phyloP scores from a whole-genome alignment of 1,140 invertebrate genomes.

The Aphaenogaster floridana region DNA sequence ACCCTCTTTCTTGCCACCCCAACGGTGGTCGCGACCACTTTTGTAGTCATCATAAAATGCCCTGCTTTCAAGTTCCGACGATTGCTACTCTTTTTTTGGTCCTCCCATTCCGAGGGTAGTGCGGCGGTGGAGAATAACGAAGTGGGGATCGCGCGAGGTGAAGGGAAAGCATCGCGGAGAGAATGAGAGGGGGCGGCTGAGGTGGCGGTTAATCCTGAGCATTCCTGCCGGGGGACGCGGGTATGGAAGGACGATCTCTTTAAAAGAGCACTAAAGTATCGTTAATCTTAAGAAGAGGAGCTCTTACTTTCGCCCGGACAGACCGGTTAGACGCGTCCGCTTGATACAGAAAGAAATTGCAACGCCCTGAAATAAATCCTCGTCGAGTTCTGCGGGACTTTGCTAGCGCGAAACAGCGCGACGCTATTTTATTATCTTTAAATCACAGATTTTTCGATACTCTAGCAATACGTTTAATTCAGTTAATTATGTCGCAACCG shows the following conservation, averaged over 20 bases:
- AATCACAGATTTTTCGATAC: neutral
- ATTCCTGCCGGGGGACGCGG: conserved; percentile 65
- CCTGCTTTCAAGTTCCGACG: conserved; percentile 78
- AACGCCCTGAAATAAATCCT: conserved; percentile 82
- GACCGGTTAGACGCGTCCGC: conserved; percentile 85
- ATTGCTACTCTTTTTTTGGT: conserved; percentile 74
- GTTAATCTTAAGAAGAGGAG: conserved; percentile 85
- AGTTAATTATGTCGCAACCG: neutral
- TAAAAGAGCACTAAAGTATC: conserved; percentile 86
- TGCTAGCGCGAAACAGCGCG: neutral
- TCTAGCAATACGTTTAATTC: neutral
- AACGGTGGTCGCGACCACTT: conserved; percentile 78
- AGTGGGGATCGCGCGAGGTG: conserved; percentile 66
- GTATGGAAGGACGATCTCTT: conserved; percentile 78
- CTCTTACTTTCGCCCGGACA: conserved; percentile 84
- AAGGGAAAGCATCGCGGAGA: conserved; percentile 29
- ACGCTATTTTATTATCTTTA: conserved; percentile 28
- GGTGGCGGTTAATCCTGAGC: conserved; percentile 73
- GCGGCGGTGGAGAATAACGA: conserved; percentile 71
- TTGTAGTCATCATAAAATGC: conserved; percentile 83
- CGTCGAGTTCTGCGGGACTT: conserved; percentile 14
- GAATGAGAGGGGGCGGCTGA: conserved; percentile 46
- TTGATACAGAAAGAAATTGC: conserved; percentile 87
- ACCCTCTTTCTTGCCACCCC: conserved; percentile 75
- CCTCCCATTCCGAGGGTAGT: conserved; percentile 64